Conservation (phyloP, 92 coral and sea anemone species). For the Actinostola sp. region DNA sequence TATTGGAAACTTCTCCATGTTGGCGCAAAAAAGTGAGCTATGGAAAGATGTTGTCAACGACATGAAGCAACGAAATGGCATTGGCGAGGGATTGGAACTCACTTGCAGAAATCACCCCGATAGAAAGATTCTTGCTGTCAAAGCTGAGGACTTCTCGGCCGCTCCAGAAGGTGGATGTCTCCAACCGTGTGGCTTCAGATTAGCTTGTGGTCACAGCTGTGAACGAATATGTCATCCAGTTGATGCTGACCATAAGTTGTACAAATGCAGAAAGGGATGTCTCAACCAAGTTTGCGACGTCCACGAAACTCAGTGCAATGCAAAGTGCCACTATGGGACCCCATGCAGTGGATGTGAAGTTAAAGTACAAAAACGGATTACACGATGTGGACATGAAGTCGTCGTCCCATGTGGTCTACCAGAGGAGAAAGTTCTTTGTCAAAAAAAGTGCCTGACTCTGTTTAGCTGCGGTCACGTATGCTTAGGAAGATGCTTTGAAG, state of each 20-base stretch:
- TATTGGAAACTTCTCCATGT: too few species aligned
- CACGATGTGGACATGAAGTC: conserved; percentile 67
- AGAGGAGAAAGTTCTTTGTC: too few species aligned
- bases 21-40: too few species aligned
- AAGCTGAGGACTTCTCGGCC: conserved; percentile 61
- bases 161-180: conserved; percentile 93
- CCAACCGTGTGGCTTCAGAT: conserved; percentile 74
- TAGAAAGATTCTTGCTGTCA: conserved; percentile 40
- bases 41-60: too few species aligned
- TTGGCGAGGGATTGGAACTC: too few species aligned
- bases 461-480: too few species aligned
- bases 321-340: conserved; percentile 68
- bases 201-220: conserved; percentile 88
- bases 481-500: too few species aligned
- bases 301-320: too few species aligned
- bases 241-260: conserved; percentile 64
- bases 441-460: too few species aligned
- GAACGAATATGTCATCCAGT: conserved; percentile 85
- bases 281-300: conserved; percentile 52
- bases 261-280: conserved; percentile 73
- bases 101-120: conserved; percentile 78
- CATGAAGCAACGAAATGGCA: too few species aligned
- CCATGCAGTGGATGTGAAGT: conserved; percentile 65
- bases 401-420: too few species aligned
- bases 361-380: conserved; percentile 51